Conservation (phyloP, 2,797 vertebrate species). For the Gymnopithys bicolor region DNA sequence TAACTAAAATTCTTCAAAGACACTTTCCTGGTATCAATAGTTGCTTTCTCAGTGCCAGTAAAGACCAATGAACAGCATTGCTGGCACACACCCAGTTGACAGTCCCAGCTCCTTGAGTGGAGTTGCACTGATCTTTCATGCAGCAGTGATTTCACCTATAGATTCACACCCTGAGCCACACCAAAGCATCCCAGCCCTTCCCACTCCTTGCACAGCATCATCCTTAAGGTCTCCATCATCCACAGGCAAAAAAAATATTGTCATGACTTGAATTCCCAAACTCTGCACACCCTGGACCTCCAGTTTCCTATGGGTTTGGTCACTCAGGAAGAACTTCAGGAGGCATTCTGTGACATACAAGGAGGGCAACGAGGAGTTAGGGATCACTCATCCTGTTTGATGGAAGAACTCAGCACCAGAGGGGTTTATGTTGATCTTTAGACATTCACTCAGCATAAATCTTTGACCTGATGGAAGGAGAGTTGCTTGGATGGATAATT, state of each 20-base stretch:
- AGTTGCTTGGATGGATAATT: fast-evolving
- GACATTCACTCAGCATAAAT: not conserved
- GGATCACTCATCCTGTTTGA: not conserved
- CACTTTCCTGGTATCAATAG: not conserved
- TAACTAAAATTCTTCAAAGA: not conserved
- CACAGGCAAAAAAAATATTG: fast-evolving
- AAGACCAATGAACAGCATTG: too few relatives aligned
- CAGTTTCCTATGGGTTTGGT: fast-evolving
- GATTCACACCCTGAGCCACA: not conserved
- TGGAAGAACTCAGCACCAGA: not conserved
- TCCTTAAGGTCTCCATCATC: not conserved
- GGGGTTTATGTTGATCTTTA: fast-evolving
- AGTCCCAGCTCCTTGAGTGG: not conserved
- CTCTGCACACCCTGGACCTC: not conserved
- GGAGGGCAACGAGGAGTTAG: fast-evolving
- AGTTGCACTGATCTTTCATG: fast-evolving
- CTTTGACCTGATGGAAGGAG: not conserved
- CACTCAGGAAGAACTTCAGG: not conserved
- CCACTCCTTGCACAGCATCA: not conserved
- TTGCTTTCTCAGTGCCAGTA: not conserved
- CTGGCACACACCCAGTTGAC: not conserved
- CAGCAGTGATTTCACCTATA: not conserved
- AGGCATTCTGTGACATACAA: fast-evolving
- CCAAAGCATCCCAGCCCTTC: not conserved
- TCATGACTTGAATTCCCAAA: not conserved